Percentiles rank a stretch among this genome's conserved stretches.
Evolutionary conservation across 2,113 vertebrate species (phyloP).

Genomic region (Phyllostomus hastatus): DNA sequence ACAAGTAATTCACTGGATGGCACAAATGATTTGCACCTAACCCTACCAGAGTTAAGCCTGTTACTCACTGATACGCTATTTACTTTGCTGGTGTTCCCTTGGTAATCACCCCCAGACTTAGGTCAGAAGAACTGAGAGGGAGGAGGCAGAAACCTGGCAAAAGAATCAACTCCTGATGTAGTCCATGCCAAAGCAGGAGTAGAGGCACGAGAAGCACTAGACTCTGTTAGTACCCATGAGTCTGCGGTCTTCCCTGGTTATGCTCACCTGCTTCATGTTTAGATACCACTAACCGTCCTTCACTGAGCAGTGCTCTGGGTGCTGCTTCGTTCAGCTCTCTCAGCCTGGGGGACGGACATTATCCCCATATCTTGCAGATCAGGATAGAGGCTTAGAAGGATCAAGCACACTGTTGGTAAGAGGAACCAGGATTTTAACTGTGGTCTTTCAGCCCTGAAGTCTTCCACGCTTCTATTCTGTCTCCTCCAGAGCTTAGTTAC

Average conservation of each 20-base stretch:
- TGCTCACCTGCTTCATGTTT: not conserved
- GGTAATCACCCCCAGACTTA: not conserved
- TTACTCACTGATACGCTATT: rapidly evolving
- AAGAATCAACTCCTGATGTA: not conserved
- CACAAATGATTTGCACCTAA: not conserved
- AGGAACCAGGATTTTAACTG: not conserved
- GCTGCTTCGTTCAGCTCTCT: not conserved
- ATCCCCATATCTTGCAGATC: not conserved
- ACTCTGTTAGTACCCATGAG: not conserved
- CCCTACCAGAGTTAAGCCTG: not conserved
- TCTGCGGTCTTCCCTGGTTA: not conserved
- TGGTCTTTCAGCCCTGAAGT: not conserved
- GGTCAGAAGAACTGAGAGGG: not conserved
- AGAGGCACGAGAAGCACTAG: not conserved
- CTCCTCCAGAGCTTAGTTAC: too few species aligned
- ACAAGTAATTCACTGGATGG: not conserved
- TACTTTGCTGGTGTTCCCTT: not conserved
- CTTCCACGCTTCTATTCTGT: not conserved
- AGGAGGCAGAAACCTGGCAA: not conserved
- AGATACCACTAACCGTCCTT: rapidly evolving
- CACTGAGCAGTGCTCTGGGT: not conserved
- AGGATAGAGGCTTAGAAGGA: not conserved
- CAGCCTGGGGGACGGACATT: not conserved
- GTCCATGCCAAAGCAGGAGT: not conserved
- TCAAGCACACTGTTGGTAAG: not conserved